These are phyloP conservation scores for Suricata suricatta DNA, from an alignment of 2,113 vertebrate genomes.

Conservation along the genomic window DNA sequence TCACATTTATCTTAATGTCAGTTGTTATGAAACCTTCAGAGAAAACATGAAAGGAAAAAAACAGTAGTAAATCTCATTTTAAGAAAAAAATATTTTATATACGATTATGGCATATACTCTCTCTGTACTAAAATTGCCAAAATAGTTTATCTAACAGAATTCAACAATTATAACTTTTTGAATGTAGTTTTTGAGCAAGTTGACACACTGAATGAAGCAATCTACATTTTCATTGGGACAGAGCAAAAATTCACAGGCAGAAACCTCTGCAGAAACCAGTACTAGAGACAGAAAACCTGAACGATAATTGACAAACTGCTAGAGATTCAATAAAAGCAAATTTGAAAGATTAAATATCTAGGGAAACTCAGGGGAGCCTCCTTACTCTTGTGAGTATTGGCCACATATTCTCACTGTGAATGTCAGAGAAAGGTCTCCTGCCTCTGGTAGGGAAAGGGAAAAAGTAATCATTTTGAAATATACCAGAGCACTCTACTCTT, in stretches of 20 bases:
- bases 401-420: neutral
- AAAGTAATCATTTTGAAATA: neutral
- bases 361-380: neutral
- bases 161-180: slow-evolving; percentile 48
- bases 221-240: neutral
- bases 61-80: neutral
- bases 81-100: slow-evolving; percentile 20
- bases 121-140: slow-evolving; percentile 46
- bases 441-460: no score
- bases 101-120: neutral
- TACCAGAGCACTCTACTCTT: neutral
- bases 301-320: neutral
- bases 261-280: neutral
- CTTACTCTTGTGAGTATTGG: no score
- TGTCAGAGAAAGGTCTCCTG: neutral
- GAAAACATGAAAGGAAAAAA: slow-evolving; percentile 3
- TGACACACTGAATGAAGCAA: neutral
- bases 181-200: neutral
- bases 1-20: slow-evolving; percentile 39
- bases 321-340: neutral
- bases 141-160: slow-evolving; percentile 22
- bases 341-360: neutral
- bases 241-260: neutral
- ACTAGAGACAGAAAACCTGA: neutral
- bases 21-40: neutral